phyloP scores from a whole-genome alignment of 2,888 invertebrate genomes.

The Schizaphis graminum region DNA sequence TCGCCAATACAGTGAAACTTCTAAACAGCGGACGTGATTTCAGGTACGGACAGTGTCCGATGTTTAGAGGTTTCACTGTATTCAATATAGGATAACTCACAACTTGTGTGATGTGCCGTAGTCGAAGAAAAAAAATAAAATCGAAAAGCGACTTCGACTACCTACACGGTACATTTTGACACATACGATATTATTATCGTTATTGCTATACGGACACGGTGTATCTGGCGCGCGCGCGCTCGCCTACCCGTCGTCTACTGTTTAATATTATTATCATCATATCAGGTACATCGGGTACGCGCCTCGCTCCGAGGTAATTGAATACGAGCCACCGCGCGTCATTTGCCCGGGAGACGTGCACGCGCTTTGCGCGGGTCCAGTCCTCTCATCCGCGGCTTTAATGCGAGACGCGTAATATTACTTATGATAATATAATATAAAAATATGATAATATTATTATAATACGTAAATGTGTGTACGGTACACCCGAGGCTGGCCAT shows the following conservation, averaged over 20 bases:
- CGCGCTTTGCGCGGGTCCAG: constrained; percentile 22
- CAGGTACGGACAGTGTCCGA: neutral
- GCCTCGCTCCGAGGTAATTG: neutral
- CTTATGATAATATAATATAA: neutral
- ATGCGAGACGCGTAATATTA: neutral
- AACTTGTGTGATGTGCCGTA: neutral
- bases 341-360: constrained; percentile 51
- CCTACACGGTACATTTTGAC: neutral
- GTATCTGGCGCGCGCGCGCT: neutral
- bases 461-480: neutral
- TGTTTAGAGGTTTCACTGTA: neutral
- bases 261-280: neutral
- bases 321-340: constrained; percentile 30
- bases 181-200: neutral
- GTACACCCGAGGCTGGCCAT: neutral
- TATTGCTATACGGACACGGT: neutral
- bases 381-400: neutral
- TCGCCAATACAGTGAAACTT: neutral
- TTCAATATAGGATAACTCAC: neutral
- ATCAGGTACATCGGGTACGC: neutral
- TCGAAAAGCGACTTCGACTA: neutral
- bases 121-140: neutral
- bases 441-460: neutral
- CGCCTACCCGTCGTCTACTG: neutral
- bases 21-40: neutral